Conservation (phyloP, 2,113 vertebrate genomes). For the Triplophysa tibetana region DNA sequence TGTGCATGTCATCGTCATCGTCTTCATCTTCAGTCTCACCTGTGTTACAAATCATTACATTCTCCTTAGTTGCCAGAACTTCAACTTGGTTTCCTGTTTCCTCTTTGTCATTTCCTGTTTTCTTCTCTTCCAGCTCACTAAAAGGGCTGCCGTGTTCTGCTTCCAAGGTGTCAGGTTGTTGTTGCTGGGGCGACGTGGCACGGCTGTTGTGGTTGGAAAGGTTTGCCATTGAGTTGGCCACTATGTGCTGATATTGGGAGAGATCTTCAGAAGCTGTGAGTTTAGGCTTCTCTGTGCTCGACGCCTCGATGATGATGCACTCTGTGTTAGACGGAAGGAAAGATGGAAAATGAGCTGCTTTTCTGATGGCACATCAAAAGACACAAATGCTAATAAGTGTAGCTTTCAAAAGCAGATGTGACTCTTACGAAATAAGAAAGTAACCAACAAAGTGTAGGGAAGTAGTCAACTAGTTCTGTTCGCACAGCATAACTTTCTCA, state of each 20-base stretch:
- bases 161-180: constrained; percentile 59
- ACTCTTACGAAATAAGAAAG: too few relatives aligned
- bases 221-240: constrained; percentile 87
- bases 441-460: too few relatives aligned
- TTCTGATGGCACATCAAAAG: too few relatives aligned
- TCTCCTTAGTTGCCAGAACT: constrained; percentile 52
- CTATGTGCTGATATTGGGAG: constrained; percentile 81
- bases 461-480: too few relatives aligned
- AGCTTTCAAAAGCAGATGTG: too few relatives aligned
- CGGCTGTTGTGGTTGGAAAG: constrained; percentile 77
- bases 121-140: constrained; percentile 54
- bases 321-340: constrained; percentile 61
- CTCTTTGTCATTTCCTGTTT: constrained; percentile 48
- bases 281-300: constrained; percentile 49
- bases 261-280: constrained; percentile 67
- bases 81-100: constrained; percentile 18
- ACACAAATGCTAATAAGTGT: too few relatives aligned
- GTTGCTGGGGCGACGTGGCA: constrained; percentile 43
- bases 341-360: constrained; percentile 30
- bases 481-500: too few relatives aligned
- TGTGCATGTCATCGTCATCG: constrained; percentile 66
- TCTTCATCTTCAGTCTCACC: constrained; percentile 59
- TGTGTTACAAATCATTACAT: constrained; percentile 61
- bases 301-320: constrained; percentile 69
- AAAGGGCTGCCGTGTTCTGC: constrained; percentile 48